Evolutionary conservation across 2,888 invertebrate genomes (phyloP).

Genomic region (Mythimna ferrago): DNA sequence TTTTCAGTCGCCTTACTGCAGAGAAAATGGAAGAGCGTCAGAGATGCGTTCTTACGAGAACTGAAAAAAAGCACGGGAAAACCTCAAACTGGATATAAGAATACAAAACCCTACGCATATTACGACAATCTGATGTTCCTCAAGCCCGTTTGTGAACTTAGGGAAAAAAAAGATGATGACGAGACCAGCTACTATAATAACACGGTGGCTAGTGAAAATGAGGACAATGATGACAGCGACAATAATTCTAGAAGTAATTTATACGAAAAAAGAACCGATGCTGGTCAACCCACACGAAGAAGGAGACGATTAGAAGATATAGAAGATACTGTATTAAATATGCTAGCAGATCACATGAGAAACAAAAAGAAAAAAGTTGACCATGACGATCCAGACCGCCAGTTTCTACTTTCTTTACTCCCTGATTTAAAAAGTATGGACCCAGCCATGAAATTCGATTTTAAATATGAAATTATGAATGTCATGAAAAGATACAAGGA

Average conservation of each 20-base stretch:
- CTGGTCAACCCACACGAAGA: background rate
- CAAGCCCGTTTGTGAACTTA: conserved; percentile 21
- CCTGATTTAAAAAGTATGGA: conserved; percentile 32
- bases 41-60: conserved; percentile 41
- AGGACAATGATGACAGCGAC: conserved; percentile 24
- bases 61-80: conserved; percentile 3
- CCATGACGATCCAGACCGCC: conserved; percentile 17
- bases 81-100: accelerated
- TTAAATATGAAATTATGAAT: conserved; percentile 42
- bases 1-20: conserved; percentile 28
- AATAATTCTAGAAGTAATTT: background rate
- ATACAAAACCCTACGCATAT: conserved; percentile 24
- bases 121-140: conserved; percentile 33
- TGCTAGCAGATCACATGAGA: conserved; percentile 29
- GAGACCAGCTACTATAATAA: background rate
- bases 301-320: background rate
- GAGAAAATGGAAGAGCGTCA: conserved; percentile 38
- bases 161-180: conserved; percentile 4
- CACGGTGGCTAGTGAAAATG: background rate
- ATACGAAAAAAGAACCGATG: conserved; percentile 1
- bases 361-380: conserved; percentile 4
- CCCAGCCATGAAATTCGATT: conserved; percentile 24
- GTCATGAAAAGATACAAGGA: conserved; percentile 24
- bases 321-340: conserved; percentile 14
- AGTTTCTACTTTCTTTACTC: conserved; percentile 27